phyloP scores from a whole-genome alignment of 2,113 vertebrate genomes.

The Python bivittatus region DNA sequence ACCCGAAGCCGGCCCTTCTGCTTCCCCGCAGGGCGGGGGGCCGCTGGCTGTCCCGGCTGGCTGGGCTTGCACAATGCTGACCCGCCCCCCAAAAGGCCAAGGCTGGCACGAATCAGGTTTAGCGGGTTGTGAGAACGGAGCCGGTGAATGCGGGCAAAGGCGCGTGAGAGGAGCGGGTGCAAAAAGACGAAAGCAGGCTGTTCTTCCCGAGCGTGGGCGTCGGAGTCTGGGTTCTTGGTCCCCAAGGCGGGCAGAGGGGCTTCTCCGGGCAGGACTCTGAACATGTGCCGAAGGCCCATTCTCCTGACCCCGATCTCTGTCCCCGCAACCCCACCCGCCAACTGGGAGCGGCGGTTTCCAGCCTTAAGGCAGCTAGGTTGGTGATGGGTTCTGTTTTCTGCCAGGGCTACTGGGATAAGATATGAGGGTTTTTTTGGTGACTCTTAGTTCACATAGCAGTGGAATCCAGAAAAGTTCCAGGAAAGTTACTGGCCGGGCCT shows the following conservation, averaged over 20 bases:
- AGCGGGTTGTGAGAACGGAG: background rate
- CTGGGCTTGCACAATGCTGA: background rate
- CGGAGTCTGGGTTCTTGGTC: background rate
- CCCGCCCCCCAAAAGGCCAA: background rate
- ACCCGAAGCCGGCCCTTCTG: background rate
- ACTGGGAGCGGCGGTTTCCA: background rate
- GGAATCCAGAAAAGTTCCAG: background rate
- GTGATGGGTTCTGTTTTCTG: background rate
- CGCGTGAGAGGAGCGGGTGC: background rate
- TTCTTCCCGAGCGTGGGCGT: background rate
- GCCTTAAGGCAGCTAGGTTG: background rate
- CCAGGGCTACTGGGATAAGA: background rate
- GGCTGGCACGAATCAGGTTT: background rate
- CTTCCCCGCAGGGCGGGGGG: background rate
- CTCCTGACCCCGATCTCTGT: background rate
- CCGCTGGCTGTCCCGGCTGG: background rate
- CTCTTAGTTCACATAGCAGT: too few relatives aligned
- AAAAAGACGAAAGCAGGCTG: too few relatives aligned
- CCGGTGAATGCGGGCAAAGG: background rate
- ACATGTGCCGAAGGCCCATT: background rate
- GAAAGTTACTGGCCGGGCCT: background rate
- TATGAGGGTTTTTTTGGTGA: background rate
- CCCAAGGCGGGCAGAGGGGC: background rate
- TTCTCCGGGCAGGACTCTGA: background rate
- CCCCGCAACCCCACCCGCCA: background rate